These are phyloP conservation scores for Phoenicopterus ruber DNA, from an alignment of 2,113 vertebrate species.

Conservation along the genomic window DNA sequence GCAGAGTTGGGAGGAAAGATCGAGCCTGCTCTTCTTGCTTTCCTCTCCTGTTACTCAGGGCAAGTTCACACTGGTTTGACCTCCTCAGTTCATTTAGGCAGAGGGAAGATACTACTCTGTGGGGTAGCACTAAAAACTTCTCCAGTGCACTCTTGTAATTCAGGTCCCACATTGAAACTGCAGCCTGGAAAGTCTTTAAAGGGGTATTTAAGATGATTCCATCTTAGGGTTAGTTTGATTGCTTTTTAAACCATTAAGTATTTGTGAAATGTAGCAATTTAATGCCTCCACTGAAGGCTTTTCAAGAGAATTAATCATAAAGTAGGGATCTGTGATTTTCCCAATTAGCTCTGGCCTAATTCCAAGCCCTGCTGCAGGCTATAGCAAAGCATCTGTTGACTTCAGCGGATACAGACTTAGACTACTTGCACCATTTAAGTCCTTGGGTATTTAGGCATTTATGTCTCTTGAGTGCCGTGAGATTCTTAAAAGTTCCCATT, in stretches of 20 bases:
- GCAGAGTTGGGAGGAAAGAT: too few species aligned
- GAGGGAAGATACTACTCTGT: background rate
- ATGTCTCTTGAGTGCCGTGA: background rate
- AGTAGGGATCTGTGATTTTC: background rate
- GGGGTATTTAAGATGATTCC: background rate
- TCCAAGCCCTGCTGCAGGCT: background rate
- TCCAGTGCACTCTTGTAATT: background rate
- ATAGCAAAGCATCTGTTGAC: background rate
- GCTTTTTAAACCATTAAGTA: background rate
- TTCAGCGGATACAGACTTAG: background rate
- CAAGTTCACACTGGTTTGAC: too few species aligned
- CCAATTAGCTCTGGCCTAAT: background rate
- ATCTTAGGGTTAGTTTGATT: background rate
- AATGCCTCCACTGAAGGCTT: background rate
- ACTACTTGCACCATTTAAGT: background rate
- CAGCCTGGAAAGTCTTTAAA: background rate
- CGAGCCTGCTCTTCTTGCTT: background rate
- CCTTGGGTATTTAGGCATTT: accelerated
- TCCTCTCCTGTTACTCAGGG: background rate
- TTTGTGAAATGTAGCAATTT: background rate
- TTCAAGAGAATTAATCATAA: background rate
- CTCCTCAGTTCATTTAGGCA: background rate
- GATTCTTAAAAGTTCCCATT: background rate
- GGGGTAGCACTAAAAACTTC: background rate
- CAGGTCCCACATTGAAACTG: background rate